Evolutionary conservation across 2,113 vertebrate genomes (phyloP).

Genomic region (Syngnathoides biaculeatus): DNA sequence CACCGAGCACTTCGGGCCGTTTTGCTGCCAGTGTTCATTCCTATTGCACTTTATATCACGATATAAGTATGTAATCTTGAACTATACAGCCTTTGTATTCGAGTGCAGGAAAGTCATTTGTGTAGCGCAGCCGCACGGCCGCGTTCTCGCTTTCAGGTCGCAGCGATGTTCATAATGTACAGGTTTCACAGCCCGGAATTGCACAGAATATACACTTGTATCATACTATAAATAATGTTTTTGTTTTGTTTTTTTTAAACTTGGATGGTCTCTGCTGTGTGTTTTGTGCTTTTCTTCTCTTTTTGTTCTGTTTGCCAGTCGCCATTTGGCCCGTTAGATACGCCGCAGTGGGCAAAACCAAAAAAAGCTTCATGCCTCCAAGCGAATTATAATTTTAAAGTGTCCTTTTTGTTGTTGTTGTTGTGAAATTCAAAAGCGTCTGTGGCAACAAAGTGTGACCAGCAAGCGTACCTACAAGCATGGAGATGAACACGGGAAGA

Average conservation of each 20-base stretch:
- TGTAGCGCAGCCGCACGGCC: slow-evolving; percentile 54
- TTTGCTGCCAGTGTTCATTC: slow-evolving; percentile 66
- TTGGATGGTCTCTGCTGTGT: slow-evolving; percentile 33
- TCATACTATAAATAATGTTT: slow-evolving; percentile 97
- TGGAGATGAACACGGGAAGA: too few relatives aligned
- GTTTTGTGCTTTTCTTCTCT: slow-evolving; percentile 1
- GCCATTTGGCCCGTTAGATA: background rate
- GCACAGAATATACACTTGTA: slow-evolving; percentile 99
- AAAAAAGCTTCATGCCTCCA: slow-evolving; percentile 24
- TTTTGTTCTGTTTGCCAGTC: background rate
- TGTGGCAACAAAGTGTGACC: slow-evolving; percentile 30
- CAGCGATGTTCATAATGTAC: slow-evolving; percentile 87
- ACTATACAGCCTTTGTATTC: slow-evolving; percentile 68
- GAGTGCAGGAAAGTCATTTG: slow-evolving; percentile 38
- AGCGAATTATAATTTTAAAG: slow-evolving; percentile 21
- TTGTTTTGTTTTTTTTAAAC: slow-evolving; percentile 65
- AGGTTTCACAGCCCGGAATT: slow-evolving; percentile 77
- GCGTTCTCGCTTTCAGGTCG: slow-evolving; percentile 72
- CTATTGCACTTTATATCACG: slow-evolving; percentile 73
- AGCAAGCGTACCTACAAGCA: background rate
- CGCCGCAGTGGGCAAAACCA: background rate
- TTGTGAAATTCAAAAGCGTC: too few relatives aligned
- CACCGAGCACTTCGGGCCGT: slow-evolving; percentile 66
- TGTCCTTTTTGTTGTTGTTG: slow-evolving; percentile 14
- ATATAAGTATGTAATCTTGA: slow-evolving; percentile 72